Conservation (phyloP, 2,888 invertebrate species). For the Tipula confusa region DNA sequence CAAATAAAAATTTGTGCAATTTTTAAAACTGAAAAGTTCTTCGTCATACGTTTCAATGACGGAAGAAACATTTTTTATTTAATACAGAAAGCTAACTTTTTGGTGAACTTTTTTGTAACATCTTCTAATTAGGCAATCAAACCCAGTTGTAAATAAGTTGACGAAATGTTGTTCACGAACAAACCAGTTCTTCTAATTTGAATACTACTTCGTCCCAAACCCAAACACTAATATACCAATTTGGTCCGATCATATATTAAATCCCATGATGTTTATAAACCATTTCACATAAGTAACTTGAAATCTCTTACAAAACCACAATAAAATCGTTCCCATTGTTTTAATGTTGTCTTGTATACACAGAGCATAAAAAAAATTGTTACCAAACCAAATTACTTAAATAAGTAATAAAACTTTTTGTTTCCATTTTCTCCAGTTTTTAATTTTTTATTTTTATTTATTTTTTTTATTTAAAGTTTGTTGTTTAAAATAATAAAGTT, state of each 20-base stretch:
- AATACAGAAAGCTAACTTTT: too few relatives aligned
- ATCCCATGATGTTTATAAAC: background rate
- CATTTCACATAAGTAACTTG: background rate
- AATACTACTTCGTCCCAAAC: background rate
- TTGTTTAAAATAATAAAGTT: background rate
- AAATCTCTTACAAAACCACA: background rate
- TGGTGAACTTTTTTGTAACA: too few relatives aligned
- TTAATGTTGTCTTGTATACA: background rate
- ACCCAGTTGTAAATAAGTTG: too few relatives aligned
- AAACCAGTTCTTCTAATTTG: too few relatives aligned
- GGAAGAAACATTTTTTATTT: too few relatives aligned
- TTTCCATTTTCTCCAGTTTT: too few relatives aligned
- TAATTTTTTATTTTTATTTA: background rate
- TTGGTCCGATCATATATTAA: background rate
- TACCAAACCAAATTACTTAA: constrained; percentile 12
- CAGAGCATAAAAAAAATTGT: background rate
- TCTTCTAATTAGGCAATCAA: too few relatives aligned
- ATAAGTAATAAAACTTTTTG: background rate
- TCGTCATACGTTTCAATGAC: too few relatives aligned
- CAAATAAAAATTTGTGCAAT: too few relatives aligned
- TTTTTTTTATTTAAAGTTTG: constrained; percentile 21
- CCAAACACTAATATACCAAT: too few relatives aligned
- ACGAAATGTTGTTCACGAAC: too few relatives aligned
- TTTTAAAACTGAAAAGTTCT: too few relatives aligned
- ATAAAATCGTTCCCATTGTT: background rate